Base-by-base conservation (phyloP, 2,797 vertebrate species). In the Pagetopsis macropterus region DNA sequence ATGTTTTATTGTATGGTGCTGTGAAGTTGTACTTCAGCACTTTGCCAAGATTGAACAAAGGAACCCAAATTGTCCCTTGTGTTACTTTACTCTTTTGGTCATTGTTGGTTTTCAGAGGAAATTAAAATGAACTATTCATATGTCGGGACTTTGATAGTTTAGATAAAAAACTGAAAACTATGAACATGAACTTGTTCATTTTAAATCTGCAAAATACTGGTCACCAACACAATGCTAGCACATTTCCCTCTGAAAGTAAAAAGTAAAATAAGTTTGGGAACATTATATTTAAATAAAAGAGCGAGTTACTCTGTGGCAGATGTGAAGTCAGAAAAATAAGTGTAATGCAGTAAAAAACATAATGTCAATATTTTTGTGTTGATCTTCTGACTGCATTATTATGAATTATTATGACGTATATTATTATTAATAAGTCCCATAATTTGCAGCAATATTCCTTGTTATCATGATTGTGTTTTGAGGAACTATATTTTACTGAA, bases 1-100 rank as follows among this genome's bases (percentile, higher is more conserved):
- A 72, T 41, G 27, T 71, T 9, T 82, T 61, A 54, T n/a, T 61
- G 50, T n/a, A 45, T 13, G 59, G 46, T 40, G 44, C 40, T 59
- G 17, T 72, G 7, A 56, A 41, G 21, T 45, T 65, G 5, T 52
- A 43, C 11, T 27, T 46, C 4, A 73, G 10, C 44, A 13, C 23
- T 49, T 17, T 59, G 27, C 0, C 2, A 52, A 10, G 17, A 60
- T 10, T 44, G 3, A 41, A 60, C 9, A 60, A 59, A 23, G 4
- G 4, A 17, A 54, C 13, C 3, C 9, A n/a, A 55, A 50, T 10
- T 40, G 16, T 40, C 9, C 4, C 31, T 56, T 40, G 33, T 57
- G 17, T 41, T 50, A 9, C 21, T 54, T 6, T 12, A 10, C 41
- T 56, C 27, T 5, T 46, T 45, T 15, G 7, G 9, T 40, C 9